Percentiles rank a stretch among this genome's conserved stretches.
Conservation (phyloP, 2,888 invertebrate genomes). For the Carcina quercana region DNA sequence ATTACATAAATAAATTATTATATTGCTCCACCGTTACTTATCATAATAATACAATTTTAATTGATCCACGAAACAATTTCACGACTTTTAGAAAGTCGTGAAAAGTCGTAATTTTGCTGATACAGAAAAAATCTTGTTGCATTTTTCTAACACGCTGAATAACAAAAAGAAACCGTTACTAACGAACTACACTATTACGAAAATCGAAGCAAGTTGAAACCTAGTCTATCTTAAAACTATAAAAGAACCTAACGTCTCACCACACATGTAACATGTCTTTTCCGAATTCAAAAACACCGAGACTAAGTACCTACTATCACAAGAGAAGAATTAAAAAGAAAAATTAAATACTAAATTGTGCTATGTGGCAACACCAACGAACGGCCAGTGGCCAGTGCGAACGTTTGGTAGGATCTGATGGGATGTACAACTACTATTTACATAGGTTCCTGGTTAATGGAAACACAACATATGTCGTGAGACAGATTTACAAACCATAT, state of each 20-base stretch:
- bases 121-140: too few species aligned
- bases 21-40: too few species aligned
- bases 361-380: conserved; percentile 41
- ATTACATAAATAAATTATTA: too few species aligned
- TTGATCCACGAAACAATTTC: too few species aligned
- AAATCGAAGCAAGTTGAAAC: conserved; percentile 17
- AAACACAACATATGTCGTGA: conserved; percentile 72
- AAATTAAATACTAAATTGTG: conserved; percentile 62
- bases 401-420: conserved; percentile 59
- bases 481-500: too few species aligned
- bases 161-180: too few species aligned
- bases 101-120: too few species aligned
- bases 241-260: conserved; percentile 66
- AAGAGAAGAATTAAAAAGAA: conserved; percentile 40
- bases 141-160: too few species aligned
- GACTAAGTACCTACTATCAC: conserved; percentile 69
- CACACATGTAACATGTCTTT: conserved; percentile 73
- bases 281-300: conserved; percentile 32
- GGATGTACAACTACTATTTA: conserved; percentile 56
- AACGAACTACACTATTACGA: too few species aligned
- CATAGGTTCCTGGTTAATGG: conserved; percentile 35
- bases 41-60: too few species aligned
- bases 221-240: conserved; percentile 13
- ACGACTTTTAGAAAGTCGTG: too few species aligned
- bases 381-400: conserved; percentile 37